Percentiles rank a stretch among this genome's conserved stretches.
Conservation (phyloP, 2,888 invertebrate genomes). For the Spialia ferax region DNA sequence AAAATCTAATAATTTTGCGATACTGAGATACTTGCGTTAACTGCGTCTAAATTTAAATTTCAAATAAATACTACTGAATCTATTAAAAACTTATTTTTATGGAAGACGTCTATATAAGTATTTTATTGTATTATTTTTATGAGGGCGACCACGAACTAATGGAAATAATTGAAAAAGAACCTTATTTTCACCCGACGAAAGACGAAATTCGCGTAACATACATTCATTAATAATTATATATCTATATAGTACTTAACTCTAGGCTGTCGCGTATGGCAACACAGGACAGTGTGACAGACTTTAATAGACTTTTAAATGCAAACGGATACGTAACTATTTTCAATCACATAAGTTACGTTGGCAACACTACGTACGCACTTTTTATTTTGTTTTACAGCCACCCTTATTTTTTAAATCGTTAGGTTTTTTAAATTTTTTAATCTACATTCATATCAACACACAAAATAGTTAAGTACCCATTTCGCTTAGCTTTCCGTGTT, state of each 20-base stretch:
- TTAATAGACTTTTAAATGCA: slow-evolving; percentile 19
- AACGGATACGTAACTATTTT: slow-evolving; percentile 33
- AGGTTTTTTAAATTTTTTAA: background rate
- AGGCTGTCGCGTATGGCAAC: slow-evolving; percentile 44
- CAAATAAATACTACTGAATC: background rate
- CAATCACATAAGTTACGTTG: background rate
- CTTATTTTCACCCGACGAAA: slow-evolving; percentile 50
- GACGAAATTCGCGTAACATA: slow-evolving; percentile 43
- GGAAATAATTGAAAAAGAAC: slow-evolving; percentile 1
- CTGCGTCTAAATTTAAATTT: too few relatives aligned
- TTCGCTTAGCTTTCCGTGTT: slow-evolving; percentile 40
- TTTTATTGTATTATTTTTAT: too few relatives aligned
- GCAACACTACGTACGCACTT: background rate
- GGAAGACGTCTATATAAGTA: slow-evolving; percentile 54
- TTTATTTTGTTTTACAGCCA: background rate
- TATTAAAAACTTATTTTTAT: slow-evolving; percentile 47
- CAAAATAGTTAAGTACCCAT: slow-evolving; percentile 22
- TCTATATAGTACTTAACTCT: slow-evolving; percentile 46
- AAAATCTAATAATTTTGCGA: too few relatives aligned
- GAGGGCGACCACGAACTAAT: slow-evolving; percentile 18
- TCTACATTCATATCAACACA: background rate
- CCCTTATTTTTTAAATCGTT: background rate
- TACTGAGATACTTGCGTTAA: too few relatives aligned
- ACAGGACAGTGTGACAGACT: slow-evolving; percentile 38
- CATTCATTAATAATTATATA: slow-evolving; percentile 39